These are phyloP conservation scores for Amphipoea lucens DNA, from an alignment of 2,888 invertebrate genomes.

Conservation along the genomic window DNA sequence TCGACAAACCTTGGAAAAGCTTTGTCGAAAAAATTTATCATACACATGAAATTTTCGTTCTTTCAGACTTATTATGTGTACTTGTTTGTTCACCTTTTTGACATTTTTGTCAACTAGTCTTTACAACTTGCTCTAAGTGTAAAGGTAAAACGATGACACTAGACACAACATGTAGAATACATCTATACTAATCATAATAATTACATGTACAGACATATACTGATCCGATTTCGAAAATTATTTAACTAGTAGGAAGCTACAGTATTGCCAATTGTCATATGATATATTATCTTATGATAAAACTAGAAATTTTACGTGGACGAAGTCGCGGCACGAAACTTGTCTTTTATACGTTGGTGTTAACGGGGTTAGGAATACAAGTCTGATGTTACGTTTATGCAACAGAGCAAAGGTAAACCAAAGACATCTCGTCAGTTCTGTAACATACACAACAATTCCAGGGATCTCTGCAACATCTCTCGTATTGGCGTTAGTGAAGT, in stretches of 20 bases:
- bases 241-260: neutral
- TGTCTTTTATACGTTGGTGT: neutral
- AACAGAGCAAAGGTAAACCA: constrained; percentile 1
- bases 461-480: neutral
- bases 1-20: neutral
- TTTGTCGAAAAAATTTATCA: neutral
- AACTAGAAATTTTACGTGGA: neutral
- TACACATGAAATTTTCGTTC: neutral
- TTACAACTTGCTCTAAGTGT: neutral
- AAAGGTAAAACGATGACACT: neutral
- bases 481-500: neutral
- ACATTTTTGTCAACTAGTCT: neutral
- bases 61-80: neutral
- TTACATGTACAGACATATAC: no score
- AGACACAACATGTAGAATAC: neutral
- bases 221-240: no score
- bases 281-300: neutral
- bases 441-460: neutral
- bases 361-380: neutral
- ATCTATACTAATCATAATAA: no score
- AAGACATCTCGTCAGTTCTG: neutral
- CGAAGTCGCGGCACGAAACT: neutral
- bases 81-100: neutral
- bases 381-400: neutral
- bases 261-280: neutral